phyloP scores from a whole-genome alignment of 2,797 vertebrate genomes.

The Protonibea diacanthus region DNA sequence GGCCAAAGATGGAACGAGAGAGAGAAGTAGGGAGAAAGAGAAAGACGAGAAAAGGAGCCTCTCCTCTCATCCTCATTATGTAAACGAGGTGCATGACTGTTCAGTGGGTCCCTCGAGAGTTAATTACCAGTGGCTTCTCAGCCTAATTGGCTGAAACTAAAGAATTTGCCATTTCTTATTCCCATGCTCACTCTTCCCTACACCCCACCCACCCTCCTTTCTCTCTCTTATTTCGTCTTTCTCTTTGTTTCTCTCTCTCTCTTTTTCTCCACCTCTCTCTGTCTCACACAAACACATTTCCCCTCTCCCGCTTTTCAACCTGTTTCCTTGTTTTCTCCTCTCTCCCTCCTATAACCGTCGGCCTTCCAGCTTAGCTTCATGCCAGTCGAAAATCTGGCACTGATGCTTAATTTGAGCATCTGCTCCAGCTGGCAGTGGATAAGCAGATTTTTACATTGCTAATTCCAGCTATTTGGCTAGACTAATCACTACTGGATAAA shows the following conservation, averaged over 20 bases:
- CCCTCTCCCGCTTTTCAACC: conserved; percentile 67
- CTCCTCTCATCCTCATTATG: conserved; percentile 87
- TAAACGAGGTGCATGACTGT: conserved; percentile 88
- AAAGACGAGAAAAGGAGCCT: conserved; percentile 70
- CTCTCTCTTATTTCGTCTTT: conserved; percentile 48
- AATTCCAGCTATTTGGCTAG: conserved; percentile 87
- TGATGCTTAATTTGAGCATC: conserved; percentile 85
- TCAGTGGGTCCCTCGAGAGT: conserved; percentile 86
- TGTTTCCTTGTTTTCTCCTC: conserved; percentile 74
- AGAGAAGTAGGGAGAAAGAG: conserved; percentile 54
- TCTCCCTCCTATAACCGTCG: conserved; percentile 52
- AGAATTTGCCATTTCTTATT: conserved; percentile 87
- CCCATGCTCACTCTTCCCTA: conserved; percentile 73
- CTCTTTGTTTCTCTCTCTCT: conserved; percentile 39
- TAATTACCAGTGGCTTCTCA: conserved; percentile 88
- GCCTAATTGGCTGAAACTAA: conserved; percentile 89
- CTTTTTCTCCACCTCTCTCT: conserved; percentile 12
- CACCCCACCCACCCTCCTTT: conserved; percentile 3
- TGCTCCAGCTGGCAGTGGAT: conserved; percentile 86
- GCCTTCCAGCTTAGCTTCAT: conserved; percentile 73
- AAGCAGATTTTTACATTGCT: conserved; percentile 86
- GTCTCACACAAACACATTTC: conserved; percentile 52
- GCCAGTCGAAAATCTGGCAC: conserved; percentile 76
- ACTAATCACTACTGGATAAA: conserved; percentile 86
- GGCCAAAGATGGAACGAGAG: conserved; percentile 72